Base-by-base conservation (phyloP, 2,113 vertebrate species). In the Myiozetetes cayanensis region DNA sequence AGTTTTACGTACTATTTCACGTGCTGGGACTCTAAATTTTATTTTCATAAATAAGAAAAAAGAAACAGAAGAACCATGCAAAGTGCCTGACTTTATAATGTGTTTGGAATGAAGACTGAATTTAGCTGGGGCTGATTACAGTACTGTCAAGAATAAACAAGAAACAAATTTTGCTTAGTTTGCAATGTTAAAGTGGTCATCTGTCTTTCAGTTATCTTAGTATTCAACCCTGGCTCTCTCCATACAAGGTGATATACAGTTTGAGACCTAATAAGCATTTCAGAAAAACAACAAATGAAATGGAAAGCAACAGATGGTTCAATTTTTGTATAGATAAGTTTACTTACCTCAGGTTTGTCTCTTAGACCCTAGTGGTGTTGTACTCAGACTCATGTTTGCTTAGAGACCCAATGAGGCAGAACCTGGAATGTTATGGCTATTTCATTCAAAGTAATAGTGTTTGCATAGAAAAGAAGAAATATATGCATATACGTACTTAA, bases 371-470 rank as follows among this genome's bases (percentile, higher is more conserved):
- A 99, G 99, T 99, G 98, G 99, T 99, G 99, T 99, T 99, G 99
- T 99, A 99, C 97, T 99, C 99, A 98, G 99, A 99, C 98, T 99
- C 99, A 97, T 99, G 99, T 99, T 99, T 99, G 99, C 98, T 99
- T 99, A 99, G 99, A 98, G 99, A 99, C 99, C 99, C 99, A 99
- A 99, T 99, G 99, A 99, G 99, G 99, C 99, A 99, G 99, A 99
- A 99, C 99, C 99, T 99, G 99, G 98, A 99, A 99, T 99, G 98
- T 99, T 98, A 99, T 28, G 98, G 98, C 99, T 99, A 98, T 98
- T 98, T 99, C 98, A 98, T 99, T 99, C 99, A 99, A 98, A 98
- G 98, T 98, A 98, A 98, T 97, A 98, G 80, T 97, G 78, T 98
- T 99, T 98, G 97, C 98, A 98, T 97, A 98, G 94, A 98, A 94